phyloP scores from a whole-genome alignment of 2,113 vertebrate genomes.

The Trematocara macrostoma region DNA sequence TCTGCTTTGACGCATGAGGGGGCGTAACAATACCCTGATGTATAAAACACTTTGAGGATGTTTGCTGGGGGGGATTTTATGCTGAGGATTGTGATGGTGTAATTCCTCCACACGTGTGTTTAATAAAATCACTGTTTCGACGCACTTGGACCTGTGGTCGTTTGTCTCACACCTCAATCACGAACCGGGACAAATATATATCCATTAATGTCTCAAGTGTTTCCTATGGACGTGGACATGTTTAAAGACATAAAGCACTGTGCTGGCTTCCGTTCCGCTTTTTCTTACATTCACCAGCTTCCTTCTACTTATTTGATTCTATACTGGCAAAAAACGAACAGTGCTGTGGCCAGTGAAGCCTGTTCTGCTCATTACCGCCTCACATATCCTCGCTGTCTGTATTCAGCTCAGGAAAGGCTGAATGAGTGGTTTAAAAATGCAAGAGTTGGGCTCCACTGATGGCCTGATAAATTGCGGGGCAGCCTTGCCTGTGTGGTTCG shows the following conservation, averaged over 20 bases:
- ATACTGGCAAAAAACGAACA: background rate
- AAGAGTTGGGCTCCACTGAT: conserved; percentile 10
- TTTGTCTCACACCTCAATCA: too few relatives aligned
- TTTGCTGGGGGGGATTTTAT: too few relatives aligned
- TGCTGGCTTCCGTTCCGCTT: background rate
- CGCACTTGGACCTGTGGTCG: too few relatives aligned
- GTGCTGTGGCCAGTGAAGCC: background rate
- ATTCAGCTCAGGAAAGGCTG: background rate
- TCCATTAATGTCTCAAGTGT: background rate
- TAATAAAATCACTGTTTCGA: too few relatives aligned
- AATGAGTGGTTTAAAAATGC: conserved; percentile 42
- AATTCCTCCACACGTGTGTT: too few relatives aligned
- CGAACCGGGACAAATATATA: background rate
- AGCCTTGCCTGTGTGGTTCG: background rate
- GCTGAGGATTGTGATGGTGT: too few relatives aligned
- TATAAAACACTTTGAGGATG: too few relatives aligned
- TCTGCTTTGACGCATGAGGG: too few relatives aligned
- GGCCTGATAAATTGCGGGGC: background rate
- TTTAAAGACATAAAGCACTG: background rate
- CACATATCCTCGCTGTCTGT: background rate
- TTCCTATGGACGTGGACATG: background rate
- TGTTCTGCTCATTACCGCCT: background rate
- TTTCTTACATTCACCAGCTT: background rate
- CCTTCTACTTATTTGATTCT: background rate
- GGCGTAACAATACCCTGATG: too few relatives aligned